phyloP scores from a whole-genome alignment of 2,888 invertebrate genomes.

The Phymatocera aterrima region DNA sequence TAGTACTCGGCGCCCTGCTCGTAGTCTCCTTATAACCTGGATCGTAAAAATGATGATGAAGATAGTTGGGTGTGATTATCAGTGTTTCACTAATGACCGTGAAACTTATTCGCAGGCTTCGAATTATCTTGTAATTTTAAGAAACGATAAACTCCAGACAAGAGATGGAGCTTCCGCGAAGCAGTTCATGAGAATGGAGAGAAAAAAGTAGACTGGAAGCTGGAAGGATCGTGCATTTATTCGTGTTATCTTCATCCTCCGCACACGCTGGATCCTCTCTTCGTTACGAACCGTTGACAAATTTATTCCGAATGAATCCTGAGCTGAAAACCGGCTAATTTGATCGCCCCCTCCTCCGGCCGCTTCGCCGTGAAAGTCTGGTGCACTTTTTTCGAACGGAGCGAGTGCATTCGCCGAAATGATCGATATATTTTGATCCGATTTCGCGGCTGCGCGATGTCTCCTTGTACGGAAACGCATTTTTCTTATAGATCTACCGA shows the following conservation, averaged over 20 bases:
- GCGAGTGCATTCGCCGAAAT: neutral
- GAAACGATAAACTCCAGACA: neutral
- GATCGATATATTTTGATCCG: slow-evolving; percentile 23
- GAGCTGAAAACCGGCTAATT: neutral
- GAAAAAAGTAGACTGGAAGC: neutral
- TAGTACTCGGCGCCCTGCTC: too few relatives aligned
- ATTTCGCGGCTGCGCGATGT: slow-evolving; percentile 29
- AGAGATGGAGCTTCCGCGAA: neutral
- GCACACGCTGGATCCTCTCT: neutral
- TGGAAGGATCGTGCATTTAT: neutral
- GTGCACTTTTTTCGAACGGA: neutral
- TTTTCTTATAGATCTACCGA: slow-evolving; percentile 39
- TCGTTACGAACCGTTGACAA: slow-evolving; percentile 8
- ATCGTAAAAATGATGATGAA: neutral
- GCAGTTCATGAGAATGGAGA: neutral
- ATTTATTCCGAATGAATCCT: slow-evolving; percentile 31
- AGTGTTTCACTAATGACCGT: neutral
- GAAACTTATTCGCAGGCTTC: neutral
- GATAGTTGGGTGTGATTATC: neutral
- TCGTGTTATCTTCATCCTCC: neutral
- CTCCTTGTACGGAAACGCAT: slow-evolving; percentile 38
- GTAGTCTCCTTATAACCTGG: neutral
- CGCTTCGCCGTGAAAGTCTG: too few relatives aligned
- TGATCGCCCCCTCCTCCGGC: neutral
- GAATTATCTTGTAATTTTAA: neutral